A percentile compares a stretch with the other conserved stretches of the same genome.
Conservation (phyloP, 2,797 vertebrate species). For the Sebastes taczanowskii region DNA sequence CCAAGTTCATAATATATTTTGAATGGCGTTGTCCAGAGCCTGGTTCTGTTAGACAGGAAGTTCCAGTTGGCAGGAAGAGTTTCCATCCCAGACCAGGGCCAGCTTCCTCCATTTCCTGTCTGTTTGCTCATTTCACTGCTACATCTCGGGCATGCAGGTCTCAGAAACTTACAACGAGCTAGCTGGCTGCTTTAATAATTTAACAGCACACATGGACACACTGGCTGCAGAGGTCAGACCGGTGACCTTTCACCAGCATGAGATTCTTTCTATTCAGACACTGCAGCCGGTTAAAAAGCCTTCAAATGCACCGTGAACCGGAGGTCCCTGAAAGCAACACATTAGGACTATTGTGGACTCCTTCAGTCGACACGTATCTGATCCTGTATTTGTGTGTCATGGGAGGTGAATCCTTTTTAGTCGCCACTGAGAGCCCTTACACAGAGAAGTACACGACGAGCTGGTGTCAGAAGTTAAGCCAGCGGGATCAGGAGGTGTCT, state of each 20-base stretch:
- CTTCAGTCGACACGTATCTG: slow-evolving; percentile 11
- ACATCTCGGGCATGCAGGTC: not conserved
- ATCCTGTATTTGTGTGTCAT: slow-evolving; percentile 45
- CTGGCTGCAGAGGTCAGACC: not conserved
- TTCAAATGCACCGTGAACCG: not conserved
- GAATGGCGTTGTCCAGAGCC: too few species aligned
- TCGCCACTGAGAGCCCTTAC: slow-evolving; percentile 30
- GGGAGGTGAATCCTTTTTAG: slow-evolving; percentile 60
- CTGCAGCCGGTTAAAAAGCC: not conserved
- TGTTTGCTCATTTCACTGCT: slow-evolving; percentile 5
- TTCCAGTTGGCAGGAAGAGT: not conserved
- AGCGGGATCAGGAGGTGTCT: slow-evolving; percentile 65
- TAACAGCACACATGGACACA: not conserved
- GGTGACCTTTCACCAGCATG: not conserved
- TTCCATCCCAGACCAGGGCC: too few species aligned
- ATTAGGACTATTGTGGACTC: slow-evolving; percentile 5
- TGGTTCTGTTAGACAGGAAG: too few species aligned
- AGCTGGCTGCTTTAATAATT: too few species aligned
- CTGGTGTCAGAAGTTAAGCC: slow-evolving; percentile 63
- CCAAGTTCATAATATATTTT: too few species aligned
- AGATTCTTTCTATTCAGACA: not conserved
- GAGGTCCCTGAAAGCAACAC: not conserved
- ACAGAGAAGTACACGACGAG: slow-evolving; percentile 13
- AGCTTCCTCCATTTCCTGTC: too few species aligned
- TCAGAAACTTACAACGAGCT: not conserved